These are phyloP conservation scores for Natator depressus DNA, from an alignment of 2,113 vertebrate species.

Conservation along the genomic window DNA sequence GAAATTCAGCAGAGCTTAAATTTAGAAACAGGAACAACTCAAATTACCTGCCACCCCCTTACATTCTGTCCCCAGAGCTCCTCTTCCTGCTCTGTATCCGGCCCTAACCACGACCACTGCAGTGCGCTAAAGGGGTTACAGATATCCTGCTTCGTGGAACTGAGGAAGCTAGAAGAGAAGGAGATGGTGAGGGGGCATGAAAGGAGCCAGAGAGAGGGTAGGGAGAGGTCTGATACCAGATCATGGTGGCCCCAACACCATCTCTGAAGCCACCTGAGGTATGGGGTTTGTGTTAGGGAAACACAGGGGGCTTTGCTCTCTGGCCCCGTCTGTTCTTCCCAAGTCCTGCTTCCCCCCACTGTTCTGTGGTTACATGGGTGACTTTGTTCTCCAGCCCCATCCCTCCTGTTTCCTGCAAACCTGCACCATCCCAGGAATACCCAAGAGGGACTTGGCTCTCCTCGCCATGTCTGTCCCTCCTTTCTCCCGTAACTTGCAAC, in stretches of 20 bases:
- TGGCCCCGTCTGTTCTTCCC: not conserved
- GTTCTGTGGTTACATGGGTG: not conserved
- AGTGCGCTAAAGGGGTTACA: not conserved
- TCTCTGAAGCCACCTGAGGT: not conserved
- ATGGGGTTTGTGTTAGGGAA: not conserved
- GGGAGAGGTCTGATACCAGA: not conserved
- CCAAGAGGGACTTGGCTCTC: not conserved
- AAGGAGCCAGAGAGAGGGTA: not conserved
- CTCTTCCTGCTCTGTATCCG: not conserved
- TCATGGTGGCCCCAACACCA: not conserved
- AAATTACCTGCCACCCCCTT: not conserved
- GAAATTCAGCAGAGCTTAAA: not conserved
- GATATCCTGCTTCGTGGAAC: not conserved
- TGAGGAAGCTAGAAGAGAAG: not conserved
- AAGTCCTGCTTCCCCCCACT: not conserved
- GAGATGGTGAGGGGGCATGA: not conserved
- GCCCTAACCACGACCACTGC: not conserved
- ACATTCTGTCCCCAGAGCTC: not conserved
- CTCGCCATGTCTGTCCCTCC: not conserved
- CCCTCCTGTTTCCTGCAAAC: not conserved
- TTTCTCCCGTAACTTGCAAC: not conserved
- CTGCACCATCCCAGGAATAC: not conserved
- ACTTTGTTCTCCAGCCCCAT: not conserved
- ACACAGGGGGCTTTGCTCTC: not conserved
- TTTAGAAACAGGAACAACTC: not conserved